These are phyloP conservation scores for Synergus gifuensis DNA, from an alignment of 2,888 invertebrate genomes.

Conservation along the genomic window DNA sequence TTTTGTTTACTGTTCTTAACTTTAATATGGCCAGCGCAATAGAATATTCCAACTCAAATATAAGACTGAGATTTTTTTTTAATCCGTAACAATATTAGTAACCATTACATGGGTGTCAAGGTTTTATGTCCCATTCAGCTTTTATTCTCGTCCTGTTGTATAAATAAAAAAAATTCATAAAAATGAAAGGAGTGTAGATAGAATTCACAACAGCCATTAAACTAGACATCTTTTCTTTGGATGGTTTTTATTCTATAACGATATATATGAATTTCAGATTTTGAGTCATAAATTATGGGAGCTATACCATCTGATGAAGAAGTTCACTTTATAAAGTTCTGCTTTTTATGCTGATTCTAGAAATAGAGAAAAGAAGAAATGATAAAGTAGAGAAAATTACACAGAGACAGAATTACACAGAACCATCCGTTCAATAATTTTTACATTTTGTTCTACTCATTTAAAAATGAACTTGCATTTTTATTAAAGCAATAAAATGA, in stretches of 20 bases:
- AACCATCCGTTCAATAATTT: too few species aligned
- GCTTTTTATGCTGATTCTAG: background rate
- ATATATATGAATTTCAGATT: background rate
- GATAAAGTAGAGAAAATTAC: background rate
- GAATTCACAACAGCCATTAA: background rate
- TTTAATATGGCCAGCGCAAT: background rate
- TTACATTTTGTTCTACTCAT: too few species aligned
- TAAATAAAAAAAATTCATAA: background rate
- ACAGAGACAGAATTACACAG: too few species aligned
- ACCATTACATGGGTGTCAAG: background rate
- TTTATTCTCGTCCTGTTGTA: background rate
- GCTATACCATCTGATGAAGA: background rate
- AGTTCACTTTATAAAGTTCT: background rate
- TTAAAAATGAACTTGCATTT: too few species aligned
- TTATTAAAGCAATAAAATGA: too few species aligned
- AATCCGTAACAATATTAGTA: background rate
- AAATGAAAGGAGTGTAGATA: background rate
- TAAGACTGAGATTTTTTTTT: background rate
- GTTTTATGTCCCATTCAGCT: background rate
- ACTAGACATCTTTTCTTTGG: background rate
- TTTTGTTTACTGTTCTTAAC: conserved; percentile 24
- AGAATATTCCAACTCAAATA: background rate
- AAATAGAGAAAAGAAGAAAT: background rate
- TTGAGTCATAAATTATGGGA: background rate
- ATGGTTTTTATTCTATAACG: background rate